phyloP scores from a whole-genome alignment of 2,888 invertebrate species.

The Andrena minutula region DNA sequence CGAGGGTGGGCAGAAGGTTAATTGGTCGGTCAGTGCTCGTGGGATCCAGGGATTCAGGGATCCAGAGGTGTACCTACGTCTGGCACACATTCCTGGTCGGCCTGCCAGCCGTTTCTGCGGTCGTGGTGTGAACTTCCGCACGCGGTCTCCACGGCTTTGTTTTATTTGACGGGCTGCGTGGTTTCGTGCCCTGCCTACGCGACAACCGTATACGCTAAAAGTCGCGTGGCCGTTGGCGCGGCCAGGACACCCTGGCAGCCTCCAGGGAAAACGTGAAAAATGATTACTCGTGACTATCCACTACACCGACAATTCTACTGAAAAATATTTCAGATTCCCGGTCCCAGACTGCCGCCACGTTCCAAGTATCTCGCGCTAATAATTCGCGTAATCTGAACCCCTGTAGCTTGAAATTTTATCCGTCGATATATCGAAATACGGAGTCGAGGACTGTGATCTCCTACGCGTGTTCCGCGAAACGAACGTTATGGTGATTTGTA shows the following conservation, averaged over 20 bases:
- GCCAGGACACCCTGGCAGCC: neutral
- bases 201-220: constrained; percentile 23
- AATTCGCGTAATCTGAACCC: neutral
- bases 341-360: neutral
- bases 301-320: neutral
- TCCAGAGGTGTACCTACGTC: constrained; percentile 14
- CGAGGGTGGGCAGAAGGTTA: constrained; percentile 53
- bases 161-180: constrained; percentile 56
- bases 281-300: constrained; percentile 16
- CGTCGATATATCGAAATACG: neutral
- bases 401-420: too few relatives aligned
- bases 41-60: constrained; percentile 39
- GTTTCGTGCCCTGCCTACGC: constrained; percentile 56
- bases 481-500: neutral
- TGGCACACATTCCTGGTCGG: constrained; percentile 49
- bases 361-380: neutral
- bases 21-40: constrained; percentile 60
- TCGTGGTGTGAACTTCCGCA: constrained; percentile 62
- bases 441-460: too few relatives aligned
- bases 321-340: constrained; percentile 3
- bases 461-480: constrained; percentile 12
- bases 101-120: constrained; percentile 48
- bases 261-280: constrained; percentile 14
- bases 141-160: constrained; percentile 62
- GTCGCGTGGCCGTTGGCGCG: constrained; percentile 44